Evolutionary conservation across 2,797 vertebrate species (phyloP).

Genomic region (Eulemur coronatus): DNA sequence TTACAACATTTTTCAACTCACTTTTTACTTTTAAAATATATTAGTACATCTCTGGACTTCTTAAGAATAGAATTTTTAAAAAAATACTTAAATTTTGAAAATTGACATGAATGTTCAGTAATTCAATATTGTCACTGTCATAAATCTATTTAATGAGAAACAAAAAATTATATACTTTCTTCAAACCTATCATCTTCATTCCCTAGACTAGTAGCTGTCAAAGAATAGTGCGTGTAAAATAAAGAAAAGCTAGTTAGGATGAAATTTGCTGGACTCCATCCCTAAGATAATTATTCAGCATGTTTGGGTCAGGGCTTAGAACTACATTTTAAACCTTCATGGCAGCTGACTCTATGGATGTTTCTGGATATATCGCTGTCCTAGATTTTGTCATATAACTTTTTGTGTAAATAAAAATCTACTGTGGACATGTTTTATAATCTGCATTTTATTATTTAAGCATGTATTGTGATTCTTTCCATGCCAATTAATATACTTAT

Average conservation of each 20-base stretch:
- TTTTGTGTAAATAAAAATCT: background rate
- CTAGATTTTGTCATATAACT: background rate
- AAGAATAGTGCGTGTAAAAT: background rate
- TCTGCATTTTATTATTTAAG: background rate
- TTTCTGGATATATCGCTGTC: background rate
- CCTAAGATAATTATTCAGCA: background rate
- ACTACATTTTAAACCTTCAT: background rate
- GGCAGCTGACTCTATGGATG: background rate
- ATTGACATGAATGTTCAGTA: background rate
- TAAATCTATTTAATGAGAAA: slow-evolving; percentile 1
- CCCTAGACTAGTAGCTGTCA: background rate
- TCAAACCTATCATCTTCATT: background rate
- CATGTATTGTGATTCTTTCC: background rate
- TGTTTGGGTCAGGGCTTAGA: background rate
- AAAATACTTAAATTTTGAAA: background rate
- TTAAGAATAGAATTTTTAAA: background rate
- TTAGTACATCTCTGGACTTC: background rate
- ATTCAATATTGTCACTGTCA: background rate
- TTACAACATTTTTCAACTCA: background rate
- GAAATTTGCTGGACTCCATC: background rate
- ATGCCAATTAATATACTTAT: background rate
- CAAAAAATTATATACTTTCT: background rate
- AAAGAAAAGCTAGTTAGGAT: background rate
- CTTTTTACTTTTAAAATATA: background rate
- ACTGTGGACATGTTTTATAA: background rate